phyloP scores from a whole-genome alignment of 2,888 invertebrate species.

The Globia sparganii region DNA sequence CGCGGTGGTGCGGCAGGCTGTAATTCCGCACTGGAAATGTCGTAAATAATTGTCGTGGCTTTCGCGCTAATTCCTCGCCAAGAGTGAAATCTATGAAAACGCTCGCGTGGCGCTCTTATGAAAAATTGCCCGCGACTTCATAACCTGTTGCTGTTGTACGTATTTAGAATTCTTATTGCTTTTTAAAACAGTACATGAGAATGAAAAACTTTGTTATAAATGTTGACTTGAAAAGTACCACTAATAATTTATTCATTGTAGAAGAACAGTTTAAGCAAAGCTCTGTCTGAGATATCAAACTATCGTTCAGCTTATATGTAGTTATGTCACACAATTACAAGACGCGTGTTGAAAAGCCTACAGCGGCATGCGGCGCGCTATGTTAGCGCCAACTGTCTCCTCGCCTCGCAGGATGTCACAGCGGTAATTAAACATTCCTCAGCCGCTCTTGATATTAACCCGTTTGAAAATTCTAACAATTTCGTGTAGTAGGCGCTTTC shows the following conservation, averaged over 20 bases:
- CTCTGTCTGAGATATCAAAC: background rate
- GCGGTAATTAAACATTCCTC: constrained; percentile 87
- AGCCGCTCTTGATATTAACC: constrained; percentile 83
- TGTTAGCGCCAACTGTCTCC: constrained; percentile 67
- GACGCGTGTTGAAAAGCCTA: constrained; percentile 64
- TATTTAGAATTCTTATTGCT: constrained; percentile 51
- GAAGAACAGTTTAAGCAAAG: constrained; percentile 13
- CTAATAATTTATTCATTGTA: constrained; percentile 13
- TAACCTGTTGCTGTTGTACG: constrained; percentile 59
- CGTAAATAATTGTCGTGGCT: constrained; percentile 86
- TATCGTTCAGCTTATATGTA: constrained; percentile 22
- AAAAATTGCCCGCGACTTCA: constrained; percentile 72
- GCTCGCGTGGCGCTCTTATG: constrained; percentile 71
- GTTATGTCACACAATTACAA: constrained; percentile 22
- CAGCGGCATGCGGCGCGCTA: constrained; percentile 61
- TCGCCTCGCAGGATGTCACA: constrained; percentile 77
- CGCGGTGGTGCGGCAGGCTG: constrained; percentile 74
- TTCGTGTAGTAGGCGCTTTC: constrained; percentile 78
- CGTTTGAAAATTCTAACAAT: constrained; percentile 87
- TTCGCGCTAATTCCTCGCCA: constrained; percentile 82
- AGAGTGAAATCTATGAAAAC: constrained; percentile 82
- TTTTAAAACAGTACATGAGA: constrained; percentile 27
- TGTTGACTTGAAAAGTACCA: constrained; percentile 7
- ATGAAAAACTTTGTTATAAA: constrained; percentile 12
- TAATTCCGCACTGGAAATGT: constrained; percentile 82